Evolutionary conservation across 2,888 invertebrate genomes (phyloP), one percentile per base, ranked within the genome.

Genomic region (Aphodius granarius): DNA sequence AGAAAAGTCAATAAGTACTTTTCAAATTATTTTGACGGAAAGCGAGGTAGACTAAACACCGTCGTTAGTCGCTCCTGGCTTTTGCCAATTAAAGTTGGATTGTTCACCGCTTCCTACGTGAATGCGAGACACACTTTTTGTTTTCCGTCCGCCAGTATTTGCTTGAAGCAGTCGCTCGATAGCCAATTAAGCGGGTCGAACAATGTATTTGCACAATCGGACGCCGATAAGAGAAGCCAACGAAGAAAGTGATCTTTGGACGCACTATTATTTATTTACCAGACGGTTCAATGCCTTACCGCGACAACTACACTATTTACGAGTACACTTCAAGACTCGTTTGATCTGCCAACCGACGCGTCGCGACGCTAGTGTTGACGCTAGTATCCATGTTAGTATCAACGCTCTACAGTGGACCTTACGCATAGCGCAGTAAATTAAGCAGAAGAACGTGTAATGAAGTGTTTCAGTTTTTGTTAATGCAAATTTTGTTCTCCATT

Each of bases 211-310:
- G 75, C 71, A 65, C 71, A 75, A 68, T 71, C 75, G 19, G 63
- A 20, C 71, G 63, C 63, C 72, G 72, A 71, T 66, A 66, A 23
- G 63, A 71, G 75, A 72, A 75, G 72, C 72, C 75, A 72, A 43
- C 43, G 2, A 43, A 75, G 75, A 71, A 75, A 75, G 72, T 72
- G 75, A 75, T 75, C 75, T 75, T 72, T 75, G 75, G 72, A 19
- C 74, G 15, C 22, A 66, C 75, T 75, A 72, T n/a, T n/a, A n/a
- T n/a, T n/a, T n/a, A n/a, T 75, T 75, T 75, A 72, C 75, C 62
- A 63, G 72, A 66, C 75, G 75, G 75, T 75, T 75, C 75, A 75
- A 62, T 75, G 75, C 75, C 75, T 75, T 23, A 22, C 18, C 68
- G 68, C n/a, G n/a, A 43, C 22, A 68, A 68, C 18, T n/a, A 16